Evolutionary conservation across 2,888 invertebrate genomes (phyloP), one percentile per base, ranked within the genome.

Genomic region (Chouioia cunea): DNA sequence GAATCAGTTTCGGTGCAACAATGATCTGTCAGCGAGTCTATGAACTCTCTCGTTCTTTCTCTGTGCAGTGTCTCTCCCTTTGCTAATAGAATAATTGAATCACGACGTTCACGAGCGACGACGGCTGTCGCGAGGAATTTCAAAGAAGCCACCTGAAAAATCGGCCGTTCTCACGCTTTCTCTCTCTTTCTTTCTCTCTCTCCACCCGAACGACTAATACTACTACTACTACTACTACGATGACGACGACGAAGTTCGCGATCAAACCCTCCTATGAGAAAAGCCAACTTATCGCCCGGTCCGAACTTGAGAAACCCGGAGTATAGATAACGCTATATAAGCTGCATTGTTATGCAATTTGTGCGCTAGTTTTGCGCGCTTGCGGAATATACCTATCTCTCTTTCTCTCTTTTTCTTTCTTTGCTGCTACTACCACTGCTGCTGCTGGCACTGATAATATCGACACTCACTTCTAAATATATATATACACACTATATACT

Each of bases 71-170:
- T 20, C 50, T 43, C 43, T 0, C 36, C 60, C 47, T 27, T 14
- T 12, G 48, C 48, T 66, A 64, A 64, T 73, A 58, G 68, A 68
- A 74, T 71, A 74, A 74, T 74, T 66, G 73, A 73, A 71, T 73
- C 73, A 73, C 71, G 73, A 73, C 62, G 62, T 65, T 71, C 73
- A 67, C 70, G 70, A 43, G 58, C 52, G 43, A 8, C 12, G 23
- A 53, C n/a, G 15, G 54, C 46, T 57, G 66, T 59, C 67, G 59
- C 48, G 70, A 66, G 73, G 66, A 70, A 66, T 70, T 68, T 65
- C 70, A 71, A 73, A 70, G 73, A 70, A 73, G 71, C 65, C 73
- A 56, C 68, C 65, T 65, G 74, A 74, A 74, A 74, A 74, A 74
- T 69, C 63, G n/a, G 14, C 22, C 48, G 72, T 70, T 74, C 74